phyloP scores from a whole-genome alignment of 1,140 invertebrate genomes.

The Plodia interpunctella region DNA sequence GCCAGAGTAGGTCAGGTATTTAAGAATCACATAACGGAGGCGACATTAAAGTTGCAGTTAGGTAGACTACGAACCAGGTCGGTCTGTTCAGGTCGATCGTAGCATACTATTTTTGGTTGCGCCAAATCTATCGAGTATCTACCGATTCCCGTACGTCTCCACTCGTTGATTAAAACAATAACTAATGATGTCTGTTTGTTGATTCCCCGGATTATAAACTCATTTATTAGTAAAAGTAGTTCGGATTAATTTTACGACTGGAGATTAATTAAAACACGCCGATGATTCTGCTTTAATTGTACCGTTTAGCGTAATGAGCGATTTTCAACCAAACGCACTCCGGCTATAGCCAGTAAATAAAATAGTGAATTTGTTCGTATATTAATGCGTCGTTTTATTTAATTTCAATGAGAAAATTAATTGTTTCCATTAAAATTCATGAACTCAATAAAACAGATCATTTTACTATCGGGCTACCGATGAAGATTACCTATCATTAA shows the following conservation, averaged over 20 bases:
- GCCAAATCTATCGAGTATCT: neutral
- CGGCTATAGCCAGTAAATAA: neutral
- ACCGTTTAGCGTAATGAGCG: conserved; percentile 1
- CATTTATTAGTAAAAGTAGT: conserved; percentile 13
- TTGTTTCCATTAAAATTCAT: neutral
- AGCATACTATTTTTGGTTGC: conserved; percentile 60
- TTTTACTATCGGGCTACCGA: no score
- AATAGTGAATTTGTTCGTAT: neutral
- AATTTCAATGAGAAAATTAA: neutral
- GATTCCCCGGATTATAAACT: conserved; percentile 10
- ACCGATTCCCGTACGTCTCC: neutral
- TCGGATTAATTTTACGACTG: conserved; percentile 4
- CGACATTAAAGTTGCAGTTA: conserved; percentile 67
- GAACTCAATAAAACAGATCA: neutral
- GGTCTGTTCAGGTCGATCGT: conserved; percentile 52
- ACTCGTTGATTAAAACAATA: conserved; percentile 2
- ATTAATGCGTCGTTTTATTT: conserved; percentile 1
- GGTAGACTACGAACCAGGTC: conserved; percentile 47
- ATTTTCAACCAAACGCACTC: neutral
- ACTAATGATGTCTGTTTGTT: conserved; percentile 1
- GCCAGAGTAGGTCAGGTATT: conserved; percentile 60
- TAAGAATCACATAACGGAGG: conserved; percentile 59
- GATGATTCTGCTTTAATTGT: conserved; percentile 5
- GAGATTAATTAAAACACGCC: conserved; percentile 11
- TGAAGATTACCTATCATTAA: no score